Base-by-base conservation (phyloP, 1,140 invertebrate species). In the Drosophila melanica region DNA sequence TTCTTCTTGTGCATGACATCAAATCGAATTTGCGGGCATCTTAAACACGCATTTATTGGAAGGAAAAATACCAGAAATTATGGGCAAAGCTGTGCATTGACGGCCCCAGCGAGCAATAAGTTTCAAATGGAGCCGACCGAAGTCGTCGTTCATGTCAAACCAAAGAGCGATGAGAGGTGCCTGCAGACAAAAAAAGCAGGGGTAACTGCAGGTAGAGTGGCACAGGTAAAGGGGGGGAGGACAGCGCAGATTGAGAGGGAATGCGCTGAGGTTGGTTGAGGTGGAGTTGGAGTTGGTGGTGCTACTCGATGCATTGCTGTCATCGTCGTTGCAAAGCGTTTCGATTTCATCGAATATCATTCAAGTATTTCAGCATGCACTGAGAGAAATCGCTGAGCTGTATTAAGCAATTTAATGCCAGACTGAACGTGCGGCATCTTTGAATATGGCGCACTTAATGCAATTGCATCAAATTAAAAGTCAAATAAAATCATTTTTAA, bases 91-190 rank as follows among this genome's bases (percentile, higher is more conserved):
- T 69, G 69, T 70, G 45, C 50, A 48, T 59, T 80, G 81, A 85
- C 81, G 80, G 81, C 68, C 60, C 50, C 62, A 75, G 62, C 81
- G 74, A 80, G 81, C 81, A 80, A 80, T 85, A 80, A 84, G 77
- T 85, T 85, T 85, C 81, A 75, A 85, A 85, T 77, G 76, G 65
- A 71, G 65, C 81, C 81, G 81, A 79, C 71, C 55, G 20, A 68
- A 81, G 64, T 81, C 79, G 57, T 79, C 77, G 60, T 65, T 66
- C 68, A 77, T 77, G 81, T 84, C 81, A 84, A 69, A 42, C 57
- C 67, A 57, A 78, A 76, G 76, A 68, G 50, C 71, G 63, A 66
- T 68, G 68, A 79, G 62, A 45, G 44, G 47, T 37, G 44, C 42
- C 45, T 27, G 30, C 20, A 18, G 2, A 23, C 2, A 23, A 23